phyloP scores from a whole-genome alignment of 1,140 invertebrate genomes.

The Leptestheria dahalacensis region DNA sequence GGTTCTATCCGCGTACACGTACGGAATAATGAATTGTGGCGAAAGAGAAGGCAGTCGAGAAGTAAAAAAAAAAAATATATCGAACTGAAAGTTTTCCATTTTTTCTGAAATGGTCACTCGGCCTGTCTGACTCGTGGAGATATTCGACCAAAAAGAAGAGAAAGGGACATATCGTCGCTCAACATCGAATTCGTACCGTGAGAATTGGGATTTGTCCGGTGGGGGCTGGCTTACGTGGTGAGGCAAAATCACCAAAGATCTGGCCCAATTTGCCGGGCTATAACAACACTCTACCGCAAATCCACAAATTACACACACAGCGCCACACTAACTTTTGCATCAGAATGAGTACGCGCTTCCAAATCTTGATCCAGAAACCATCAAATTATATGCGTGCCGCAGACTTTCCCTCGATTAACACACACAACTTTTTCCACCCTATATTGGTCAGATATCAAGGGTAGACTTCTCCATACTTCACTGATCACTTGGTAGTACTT shows the following conservation, averaged over 20 bases:
- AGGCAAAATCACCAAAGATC: neutral
- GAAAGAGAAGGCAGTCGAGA: too few relatives aligned
- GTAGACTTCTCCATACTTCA: too few relatives aligned
- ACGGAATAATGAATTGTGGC: too few relatives aligned
- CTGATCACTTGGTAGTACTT: too few relatives aligned
- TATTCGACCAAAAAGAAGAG: too few relatives aligned
- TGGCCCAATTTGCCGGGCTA: neutral
- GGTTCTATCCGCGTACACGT: too few relatives aligned
- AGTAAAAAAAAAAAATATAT: neutral
- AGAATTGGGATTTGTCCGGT: neutral
- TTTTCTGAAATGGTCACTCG: neutral
- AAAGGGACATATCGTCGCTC: neutral
- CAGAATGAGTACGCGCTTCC: neutral
- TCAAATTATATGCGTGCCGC: neutral
- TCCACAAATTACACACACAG: neutral
- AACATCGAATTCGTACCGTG: neutral
- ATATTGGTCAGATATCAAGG: too few relatives aligned
- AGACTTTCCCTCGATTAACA: neutral
- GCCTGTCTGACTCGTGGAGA: neutral
- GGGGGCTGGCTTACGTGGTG: neutral
- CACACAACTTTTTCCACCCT: neutral
- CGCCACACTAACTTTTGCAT: neutral
- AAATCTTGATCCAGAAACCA: neutral
- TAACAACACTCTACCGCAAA: neutral
- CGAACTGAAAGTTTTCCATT: neutral